Base-by-base conservation (phyloP, 2,888 invertebrate genomes). In the Keiferia lycopersicella region DNA sequence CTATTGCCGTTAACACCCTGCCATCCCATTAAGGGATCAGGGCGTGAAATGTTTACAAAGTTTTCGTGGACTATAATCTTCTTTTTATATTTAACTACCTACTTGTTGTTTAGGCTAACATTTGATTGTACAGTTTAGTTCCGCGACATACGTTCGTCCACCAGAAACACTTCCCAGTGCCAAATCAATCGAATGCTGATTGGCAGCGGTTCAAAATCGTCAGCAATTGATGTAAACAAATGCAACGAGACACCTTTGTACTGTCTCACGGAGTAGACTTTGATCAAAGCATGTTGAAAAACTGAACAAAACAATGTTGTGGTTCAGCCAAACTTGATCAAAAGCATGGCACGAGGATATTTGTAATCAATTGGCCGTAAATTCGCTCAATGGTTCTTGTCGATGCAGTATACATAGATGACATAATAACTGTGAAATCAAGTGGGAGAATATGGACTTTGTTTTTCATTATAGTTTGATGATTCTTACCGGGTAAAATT, bases 401-500 rank as follows among this genome's bases (percentile, higher is more conserved):
- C 41, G 14, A 14, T 8, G 34, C 34, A 34, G 26, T 10, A 34
- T 34, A 14, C 14, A 2, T 41, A n/a, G n/a, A 41, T 41, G n/a
- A 41, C 41, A 14, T 41, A 1, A 41, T 45, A 34, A n/a, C 16
- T 4, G 11, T 4, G 16, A n/a, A 45, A 45, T 16, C 4, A 45
- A 45, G n/a, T 16, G 14, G 41, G 14, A 41, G 41, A 41, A 6
- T 41, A 1, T n/a, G 14, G 18, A 16, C 10, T 48, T 2, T 7
- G 2, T 48, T 2, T 16, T 2, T 18, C 8, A 48, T n/a, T 10
- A 18, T 10, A 51, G 18, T 22, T 20, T 22, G 22, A 53, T 53
- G 1, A 18, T 53, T 45, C 82, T 84, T 79, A 94, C 94, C 93
- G 79, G 94, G 94, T 67, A 94, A 71, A 57, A 93, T 68, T 62